phyloP scores from a whole-genome alignment of 2,113 vertebrate species.

The Actenoides hombroni region DNA sequence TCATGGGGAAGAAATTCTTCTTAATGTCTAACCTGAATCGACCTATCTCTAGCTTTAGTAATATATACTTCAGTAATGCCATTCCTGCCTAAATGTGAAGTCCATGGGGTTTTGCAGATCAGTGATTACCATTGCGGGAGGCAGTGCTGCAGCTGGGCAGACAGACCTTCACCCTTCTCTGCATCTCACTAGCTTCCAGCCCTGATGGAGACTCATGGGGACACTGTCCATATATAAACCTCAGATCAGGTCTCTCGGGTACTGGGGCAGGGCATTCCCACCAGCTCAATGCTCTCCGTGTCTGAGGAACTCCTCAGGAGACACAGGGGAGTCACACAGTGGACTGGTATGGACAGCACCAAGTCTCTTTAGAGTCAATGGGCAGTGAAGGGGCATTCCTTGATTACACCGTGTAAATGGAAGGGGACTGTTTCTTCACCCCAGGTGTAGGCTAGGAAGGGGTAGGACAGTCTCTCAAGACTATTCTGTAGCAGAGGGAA shows the following conservation, averaged over 20 bases:
- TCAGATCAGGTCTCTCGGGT: not conserved
- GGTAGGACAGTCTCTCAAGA: not conserved
- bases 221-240: not conserved
- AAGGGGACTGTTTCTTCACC: not conserved
- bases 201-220: not conserved
- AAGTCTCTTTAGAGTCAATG: not conserved
- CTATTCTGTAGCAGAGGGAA: not conserved
- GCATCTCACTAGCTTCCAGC: not conserved
- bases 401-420: rapidly evolving
- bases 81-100: not conserved
- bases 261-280: rapidly evolving
- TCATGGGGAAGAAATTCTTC: too few relatives aligned
- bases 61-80: not conserved
- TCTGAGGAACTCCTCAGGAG: not conserved
- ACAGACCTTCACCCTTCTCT: not conserved
- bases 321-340: not conserved
- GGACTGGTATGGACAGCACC: not conserved
- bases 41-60: too few relatives aligned
- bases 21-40: too few relatives aligned
- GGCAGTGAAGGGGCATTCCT: not conserved
- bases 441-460: not conserved
- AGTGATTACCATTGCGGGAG: not conserved
- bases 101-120: not conserved
- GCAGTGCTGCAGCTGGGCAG: not conserved
- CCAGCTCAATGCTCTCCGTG: not conserved